Conservation (phyloP, 53 echinoderm and acorn worm genomes). For the Holothuria scabra region DNA sequence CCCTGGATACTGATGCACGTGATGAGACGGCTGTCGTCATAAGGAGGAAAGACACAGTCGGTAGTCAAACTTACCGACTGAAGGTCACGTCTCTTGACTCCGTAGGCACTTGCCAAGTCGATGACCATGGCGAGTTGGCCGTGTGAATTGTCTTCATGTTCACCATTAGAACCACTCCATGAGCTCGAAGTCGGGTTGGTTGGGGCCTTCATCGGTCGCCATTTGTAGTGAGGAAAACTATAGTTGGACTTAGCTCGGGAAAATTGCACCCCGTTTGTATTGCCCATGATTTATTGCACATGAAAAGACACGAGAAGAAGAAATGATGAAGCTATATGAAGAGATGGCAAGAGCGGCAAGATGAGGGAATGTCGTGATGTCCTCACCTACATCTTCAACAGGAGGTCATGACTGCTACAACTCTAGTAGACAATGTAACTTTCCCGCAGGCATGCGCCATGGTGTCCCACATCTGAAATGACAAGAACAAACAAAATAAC, state of each 20-base stretch:
- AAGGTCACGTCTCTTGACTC: slow-evolving; percentile 66
- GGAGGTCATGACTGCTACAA: no score
- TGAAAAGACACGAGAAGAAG: no score
- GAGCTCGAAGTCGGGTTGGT: background rate
- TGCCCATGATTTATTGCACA: slow-evolving; percentile 34
- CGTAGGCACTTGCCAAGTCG: slow-evolving; percentile 68
- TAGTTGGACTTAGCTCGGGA: slow-evolving; percentile 46
- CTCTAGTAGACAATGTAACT: no score
- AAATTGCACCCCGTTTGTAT: slow-evolving; percentile 44
- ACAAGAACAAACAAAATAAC: no score
- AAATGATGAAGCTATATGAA: background rate
- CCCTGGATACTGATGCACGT: slow-evolving; percentile 88
- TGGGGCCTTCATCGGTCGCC: slow-evolving; percentile 46
- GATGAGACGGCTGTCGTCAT: slow-evolving; percentile 85
- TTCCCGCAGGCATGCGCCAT: no score
- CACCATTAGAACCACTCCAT: slow-evolving; percentile 23
- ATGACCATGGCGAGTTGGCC: slow-evolving; percentile 88
- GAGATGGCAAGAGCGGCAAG: background rate
- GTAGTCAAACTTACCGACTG: slow-evolving; percentile 84
- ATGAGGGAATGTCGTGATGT: no score
- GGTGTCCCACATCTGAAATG: background rate
- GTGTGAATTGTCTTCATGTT: slow-evolving; percentile 47
- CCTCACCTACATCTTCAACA: no score
- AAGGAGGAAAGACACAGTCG: slow-evolving; percentile 89
- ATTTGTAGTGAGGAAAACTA: slow-evolving; percentile 51